Base-by-base conservation (phyloP, 2,797 vertebrate genomes). In the Rhabdomys pumilio region DNA sequence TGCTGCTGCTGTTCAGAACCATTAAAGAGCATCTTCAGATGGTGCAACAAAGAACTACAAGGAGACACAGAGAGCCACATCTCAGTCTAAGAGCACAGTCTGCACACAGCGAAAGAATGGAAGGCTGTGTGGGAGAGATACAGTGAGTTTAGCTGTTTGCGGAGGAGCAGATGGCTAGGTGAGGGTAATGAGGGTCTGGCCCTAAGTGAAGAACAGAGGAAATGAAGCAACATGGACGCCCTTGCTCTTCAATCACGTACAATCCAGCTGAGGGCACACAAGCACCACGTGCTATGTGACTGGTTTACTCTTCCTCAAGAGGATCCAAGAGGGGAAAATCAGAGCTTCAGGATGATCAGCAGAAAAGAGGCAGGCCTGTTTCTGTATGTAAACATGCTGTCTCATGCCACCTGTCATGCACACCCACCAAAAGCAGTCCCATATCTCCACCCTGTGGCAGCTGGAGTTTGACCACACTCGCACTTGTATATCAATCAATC, bases 301-400 rank as follows among this genome's bases (percentile, higher is more conserved):
- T 17, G 26, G 11, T 1, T 2, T 88, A n/a, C 31, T 90, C 69
- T 57, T 65, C 20, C 77, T 87, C 65, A 34, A 47, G 61, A 86
- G 61, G 7, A 29, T 7, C n/a, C 12, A 20, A 8, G 31, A 17
- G 19, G 91, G 57, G 59, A 82, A 67, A 89, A 53, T 20, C 11
- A 63, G 80, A 75, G 79, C 77, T 85, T 12, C 63, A n/a, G 94
- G 80, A 26, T 67, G 61, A 87, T 44, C 1, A 80, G 80, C 38
- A 65, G 50, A 73, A 79, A 29, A 53, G 20, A 53, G 17, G 15
- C 20, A 59, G 17, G 29, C 13, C 2, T 0, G 29, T 75, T 93
- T 94, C 87, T 65, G 61, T 55, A 59, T 12, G 38, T 1, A 69
- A 84, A 47, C 31, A 53, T 53, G 44, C 44, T 50, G 61, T 50